phyloP scores from a whole-genome alignment of 2,888 invertebrate genomes.

The Megamerina dolium region DNA sequence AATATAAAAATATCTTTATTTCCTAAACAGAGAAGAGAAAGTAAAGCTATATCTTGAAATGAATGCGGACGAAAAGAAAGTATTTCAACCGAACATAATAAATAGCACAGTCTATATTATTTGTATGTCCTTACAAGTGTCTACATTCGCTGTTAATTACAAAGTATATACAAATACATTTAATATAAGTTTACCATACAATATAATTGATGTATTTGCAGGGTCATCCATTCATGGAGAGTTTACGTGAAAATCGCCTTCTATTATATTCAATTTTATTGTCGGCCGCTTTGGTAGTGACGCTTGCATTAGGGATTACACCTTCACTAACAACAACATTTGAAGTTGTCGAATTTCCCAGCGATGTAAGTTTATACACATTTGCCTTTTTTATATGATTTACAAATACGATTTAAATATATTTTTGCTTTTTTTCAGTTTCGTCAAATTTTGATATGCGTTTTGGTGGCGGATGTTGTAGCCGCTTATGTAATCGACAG shows the following conservation, averaged over 20 bases:
- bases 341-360: constrained; percentile 91
- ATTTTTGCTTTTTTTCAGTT: constrained; percentile 72
- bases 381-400: not conserved
- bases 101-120: constrained; percentile 99
- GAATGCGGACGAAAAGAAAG: constrained; percentile 65
- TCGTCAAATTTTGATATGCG: constrained; percentile 74
- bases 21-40: constrained; percentile 53
- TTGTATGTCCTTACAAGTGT: constrained; percentile 93
- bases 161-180: constrained; percentile 59
- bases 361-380: constrained; percentile 63
- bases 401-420: not conserved
- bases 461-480: constrained; percentile 78
- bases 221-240: constrained; percentile 99
- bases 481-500: constrained; percentile 83
- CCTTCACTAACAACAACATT: constrained; percentile 85
- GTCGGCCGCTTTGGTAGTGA: constrained; percentile 75
- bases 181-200: not conserved
- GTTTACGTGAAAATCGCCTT: constrained; percentile 84
- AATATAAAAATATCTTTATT: not conserved
- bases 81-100: constrained; percentile 87
- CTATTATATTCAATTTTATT: constrained; percentile 83
- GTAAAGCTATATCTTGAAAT: constrained; percentile 57
- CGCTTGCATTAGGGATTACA: constrained; percentile 75
- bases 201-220: constrained; percentile 41
- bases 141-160: constrained; percentile 98